Percentiles rank a stretch among this genome's conserved stretches.
phyloP scores from a whole-genome alignment of 2,797 vertebrate genomes.

The Chromis chromis region DNA sequence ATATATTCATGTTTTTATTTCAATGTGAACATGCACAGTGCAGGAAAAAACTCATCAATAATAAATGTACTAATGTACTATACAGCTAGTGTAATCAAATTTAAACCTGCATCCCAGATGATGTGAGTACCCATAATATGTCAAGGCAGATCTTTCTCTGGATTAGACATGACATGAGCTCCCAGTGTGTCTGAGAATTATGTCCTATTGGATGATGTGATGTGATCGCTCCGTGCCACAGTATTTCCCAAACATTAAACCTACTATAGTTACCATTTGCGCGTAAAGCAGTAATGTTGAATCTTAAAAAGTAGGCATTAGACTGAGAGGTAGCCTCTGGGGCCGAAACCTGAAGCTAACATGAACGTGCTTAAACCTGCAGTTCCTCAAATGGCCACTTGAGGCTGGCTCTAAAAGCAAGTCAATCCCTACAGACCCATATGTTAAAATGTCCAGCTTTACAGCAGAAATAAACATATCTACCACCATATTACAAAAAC shows the following conservation, averaged over 20 bases:
- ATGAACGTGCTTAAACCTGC: too few relatives aligned
- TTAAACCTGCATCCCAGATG: not conserved
- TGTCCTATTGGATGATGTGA: not conserved
- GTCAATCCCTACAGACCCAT: too few relatives aligned
- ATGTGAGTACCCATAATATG: not conserved
- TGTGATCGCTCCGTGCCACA: not conserved
- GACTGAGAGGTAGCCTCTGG: too few relatives aligned
- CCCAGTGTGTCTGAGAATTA: not conserved
- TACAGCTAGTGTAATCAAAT: not conserved
- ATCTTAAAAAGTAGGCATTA: too few relatives aligned
- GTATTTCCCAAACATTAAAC: not conserved
- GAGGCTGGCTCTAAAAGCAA: too few relatives aligned
- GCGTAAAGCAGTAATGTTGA: not conserved
- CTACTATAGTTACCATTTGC: too few relatives aligned
- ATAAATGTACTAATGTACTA: not conserved
- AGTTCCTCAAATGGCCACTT: too few relatives aligned
- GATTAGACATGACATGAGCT: not conserved
- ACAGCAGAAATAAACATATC: too few relatives aligned
- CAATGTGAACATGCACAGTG: not conserved
- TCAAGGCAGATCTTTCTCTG: not conserved
- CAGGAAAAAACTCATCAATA: not conserved
- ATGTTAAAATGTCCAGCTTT: too few relatives aligned
- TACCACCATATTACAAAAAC: too few relatives aligned
- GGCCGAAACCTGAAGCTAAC: too few relatives aligned
- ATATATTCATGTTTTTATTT: slow-evolving; percentile 8